These are phyloP conservation scores for Hetaerina titia DNA, from an alignment of 2,888 invertebrate genomes.

Conservation along the genomic window DNA sequence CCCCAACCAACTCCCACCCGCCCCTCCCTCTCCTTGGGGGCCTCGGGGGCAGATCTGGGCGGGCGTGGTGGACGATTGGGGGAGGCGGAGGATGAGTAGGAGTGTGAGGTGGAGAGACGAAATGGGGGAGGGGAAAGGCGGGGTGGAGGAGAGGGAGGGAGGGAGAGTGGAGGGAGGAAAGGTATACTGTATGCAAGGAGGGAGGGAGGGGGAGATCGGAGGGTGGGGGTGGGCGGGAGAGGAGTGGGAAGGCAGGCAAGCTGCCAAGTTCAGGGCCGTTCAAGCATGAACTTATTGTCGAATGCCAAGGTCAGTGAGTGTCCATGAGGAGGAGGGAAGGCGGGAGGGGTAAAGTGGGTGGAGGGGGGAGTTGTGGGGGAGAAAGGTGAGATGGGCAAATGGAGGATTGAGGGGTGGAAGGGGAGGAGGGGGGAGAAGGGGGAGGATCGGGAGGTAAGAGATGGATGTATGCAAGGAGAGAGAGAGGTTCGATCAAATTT, in stretches of 20 bases:
- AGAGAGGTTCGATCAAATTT: background rate
- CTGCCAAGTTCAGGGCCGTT: conserved; percentile 66
- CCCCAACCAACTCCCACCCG: background rate
- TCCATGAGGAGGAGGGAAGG: conserved; percentile 24
- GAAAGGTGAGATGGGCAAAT: background rate
- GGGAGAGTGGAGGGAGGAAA: background rate
- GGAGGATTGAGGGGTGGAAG: background rate
- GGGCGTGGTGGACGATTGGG: conserved; percentile 41
- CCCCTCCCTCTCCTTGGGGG: background rate
- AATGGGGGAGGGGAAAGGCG: background rate
- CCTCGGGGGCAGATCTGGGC: conserved; percentile 39
- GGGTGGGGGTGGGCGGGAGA: background rate
- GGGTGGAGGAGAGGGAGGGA: background rate
- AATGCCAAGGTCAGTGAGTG: conserved; percentile 67
- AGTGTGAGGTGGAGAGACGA: background rate
- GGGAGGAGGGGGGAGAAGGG: background rate
- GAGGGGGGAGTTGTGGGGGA: background rate
- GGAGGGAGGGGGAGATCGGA: background rate
- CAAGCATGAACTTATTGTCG: conserved; percentile 67
- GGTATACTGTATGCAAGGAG: background rate
- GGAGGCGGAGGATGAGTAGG: background rate
- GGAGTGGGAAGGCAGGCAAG: conserved; percentile 36
- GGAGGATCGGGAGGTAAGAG: background rate
- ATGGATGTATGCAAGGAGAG: background rate
- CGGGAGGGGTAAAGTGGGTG: background rate